Conservation (phyloP, 2,113 vertebrate species). For the Leucopsar rothschildi region DNA sequence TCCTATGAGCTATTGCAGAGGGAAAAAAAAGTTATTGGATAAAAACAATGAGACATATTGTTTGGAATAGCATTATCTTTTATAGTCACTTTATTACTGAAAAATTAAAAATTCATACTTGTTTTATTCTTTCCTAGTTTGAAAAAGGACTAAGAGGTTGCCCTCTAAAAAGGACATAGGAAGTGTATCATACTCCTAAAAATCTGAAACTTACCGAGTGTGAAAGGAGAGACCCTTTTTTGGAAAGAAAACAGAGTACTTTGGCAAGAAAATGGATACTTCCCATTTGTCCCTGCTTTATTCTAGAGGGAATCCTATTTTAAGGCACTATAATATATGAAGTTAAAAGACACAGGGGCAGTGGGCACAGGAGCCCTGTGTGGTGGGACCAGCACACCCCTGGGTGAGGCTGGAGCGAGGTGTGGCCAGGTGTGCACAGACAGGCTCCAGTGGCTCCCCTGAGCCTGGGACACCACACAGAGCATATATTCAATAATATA, state of each 20-base stretch:
- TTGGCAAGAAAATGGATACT: neutral
- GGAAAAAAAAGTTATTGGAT: neutral
- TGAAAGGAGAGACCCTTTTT: neutral
- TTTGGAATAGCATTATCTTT: neutral
- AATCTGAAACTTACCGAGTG: neutral
- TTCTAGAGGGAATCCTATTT: neutral
- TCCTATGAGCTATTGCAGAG: neutral
- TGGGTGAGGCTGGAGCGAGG: neutral
- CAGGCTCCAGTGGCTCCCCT: accelerated
- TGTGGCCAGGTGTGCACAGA: accelerated
- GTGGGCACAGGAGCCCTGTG: neutral
- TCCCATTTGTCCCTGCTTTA: neutral
- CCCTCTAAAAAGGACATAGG: neutral
- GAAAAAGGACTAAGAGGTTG: neutral
- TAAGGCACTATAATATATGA: neutral
- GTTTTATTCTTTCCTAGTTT: neutral
- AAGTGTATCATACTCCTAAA: neutral
- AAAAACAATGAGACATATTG: neutral
- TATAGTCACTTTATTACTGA: neutral
- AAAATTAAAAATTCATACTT: neutral
- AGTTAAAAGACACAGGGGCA: neutral
- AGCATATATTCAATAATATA: too few relatives aligned
- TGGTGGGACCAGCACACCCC: neutral
- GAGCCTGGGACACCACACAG: neutral
- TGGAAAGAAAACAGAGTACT: neutral